These are phyloP conservation scores for Serrognathus titanus DNA, from an alignment of 2,888 invertebrate genomes.

Conservation along the genomic window DNA sequence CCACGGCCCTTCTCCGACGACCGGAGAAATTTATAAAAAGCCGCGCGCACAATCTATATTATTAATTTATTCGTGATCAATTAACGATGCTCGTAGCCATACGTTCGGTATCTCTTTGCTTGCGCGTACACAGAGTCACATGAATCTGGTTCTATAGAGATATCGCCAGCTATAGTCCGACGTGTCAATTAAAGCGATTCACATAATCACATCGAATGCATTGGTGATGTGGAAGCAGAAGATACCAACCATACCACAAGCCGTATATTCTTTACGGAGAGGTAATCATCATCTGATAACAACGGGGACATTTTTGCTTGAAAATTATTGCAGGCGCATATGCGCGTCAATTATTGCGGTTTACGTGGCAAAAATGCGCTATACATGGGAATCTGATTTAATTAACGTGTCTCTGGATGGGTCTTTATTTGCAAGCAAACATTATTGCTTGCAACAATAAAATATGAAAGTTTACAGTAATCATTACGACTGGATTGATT, in stretches of 20 bases:
- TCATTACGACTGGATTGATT: no score
- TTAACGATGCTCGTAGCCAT: conserved; percentile 11
- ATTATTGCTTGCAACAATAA: no score
- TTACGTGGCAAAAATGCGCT: no score
- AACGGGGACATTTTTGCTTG: no score
- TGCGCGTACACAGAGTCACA: not conserved
- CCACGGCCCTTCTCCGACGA: conserved; percentile 10
- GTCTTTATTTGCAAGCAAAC: no score
- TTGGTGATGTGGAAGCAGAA: conserved; percentile 19
- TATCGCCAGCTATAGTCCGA: conserved; percentile 15
- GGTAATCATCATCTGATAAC: no score
- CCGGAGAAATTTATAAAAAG: conserved; percentile 6
- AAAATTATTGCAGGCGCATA: no score
- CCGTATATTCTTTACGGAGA: not conserved
- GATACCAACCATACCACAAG: conserved; percentile 3
- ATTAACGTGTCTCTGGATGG: no score
- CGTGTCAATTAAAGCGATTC: conserved; percentile 27
- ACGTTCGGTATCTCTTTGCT: not conserved
- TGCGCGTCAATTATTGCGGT: no score
- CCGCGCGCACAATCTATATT: conserved; percentile 3
- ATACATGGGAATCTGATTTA: no score
- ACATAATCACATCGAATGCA: conserved; percentile 21
- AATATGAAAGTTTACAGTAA: no score
- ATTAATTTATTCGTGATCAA: conserved; percentile 20
- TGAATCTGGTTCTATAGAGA: conserved; percentile 11